phyloP scores from a whole-genome alignment of 1,140 invertebrate species.

The Trichonephila clavipes region DNA sequence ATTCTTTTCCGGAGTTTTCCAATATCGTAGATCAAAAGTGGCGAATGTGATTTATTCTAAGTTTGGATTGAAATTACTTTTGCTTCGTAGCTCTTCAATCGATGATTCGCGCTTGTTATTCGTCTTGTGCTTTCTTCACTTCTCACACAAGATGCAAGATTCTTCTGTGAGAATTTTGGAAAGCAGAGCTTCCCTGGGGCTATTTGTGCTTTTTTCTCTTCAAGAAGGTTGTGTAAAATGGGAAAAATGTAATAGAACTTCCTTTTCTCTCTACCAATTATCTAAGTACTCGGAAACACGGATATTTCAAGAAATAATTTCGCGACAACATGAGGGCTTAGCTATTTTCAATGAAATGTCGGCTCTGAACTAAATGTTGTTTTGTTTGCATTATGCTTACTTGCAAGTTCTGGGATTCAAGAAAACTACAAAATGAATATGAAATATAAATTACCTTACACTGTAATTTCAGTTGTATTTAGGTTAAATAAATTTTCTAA shows the following conservation, averaged over 20 bases:
- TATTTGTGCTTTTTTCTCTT: constrained; percentile 43
- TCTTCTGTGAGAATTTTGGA: constrained; percentile 33
- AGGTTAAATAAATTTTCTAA: too few species aligned
- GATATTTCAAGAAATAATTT: neutral
- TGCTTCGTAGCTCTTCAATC: constrained; percentile 66
- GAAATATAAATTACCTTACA: too few species aligned
- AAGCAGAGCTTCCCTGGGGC: constrained; percentile 53
- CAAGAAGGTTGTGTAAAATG: constrained; percentile 23
- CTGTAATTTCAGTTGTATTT: too few species aligned
- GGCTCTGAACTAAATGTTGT: neutral
- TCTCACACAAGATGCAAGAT: constrained; percentile 31
- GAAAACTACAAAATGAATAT: too few species aligned
- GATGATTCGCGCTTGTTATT: constrained; percentile 60
- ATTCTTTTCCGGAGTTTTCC: constrained; percentile 62
- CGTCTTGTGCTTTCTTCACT: neutral
- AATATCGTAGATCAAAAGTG: constrained; percentile 67
- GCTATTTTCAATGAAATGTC: neutral
- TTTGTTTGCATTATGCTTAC: too few species aligned
- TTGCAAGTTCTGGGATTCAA: too few species aligned
- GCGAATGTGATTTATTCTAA: constrained; percentile 69
- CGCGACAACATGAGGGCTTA: neutral
- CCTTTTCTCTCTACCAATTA: constrained; percentile 38
- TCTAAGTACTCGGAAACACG: neutral
- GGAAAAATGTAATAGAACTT: constrained; percentile 47
- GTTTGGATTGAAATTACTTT: constrained; percentile 71